Evolutionary conservation across 2,113 vertebrate species (phyloP).

Genomic region (Desmodus rotundus): DNA sequence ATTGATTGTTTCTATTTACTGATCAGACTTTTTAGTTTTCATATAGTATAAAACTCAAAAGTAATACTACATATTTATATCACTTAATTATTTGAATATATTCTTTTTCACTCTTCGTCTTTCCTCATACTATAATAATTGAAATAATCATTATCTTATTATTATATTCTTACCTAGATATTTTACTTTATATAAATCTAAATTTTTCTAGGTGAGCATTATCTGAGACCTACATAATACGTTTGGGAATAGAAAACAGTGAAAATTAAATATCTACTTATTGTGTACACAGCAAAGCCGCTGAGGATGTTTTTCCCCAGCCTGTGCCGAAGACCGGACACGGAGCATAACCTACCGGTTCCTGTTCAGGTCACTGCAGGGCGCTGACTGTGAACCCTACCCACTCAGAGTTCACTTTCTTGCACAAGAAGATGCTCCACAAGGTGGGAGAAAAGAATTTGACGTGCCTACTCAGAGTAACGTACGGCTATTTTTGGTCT

Average conservation of each 20-base stretch:
- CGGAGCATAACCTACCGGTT: background rate
- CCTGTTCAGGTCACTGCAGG: background rate
- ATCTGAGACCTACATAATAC: background rate
- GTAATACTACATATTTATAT: background rate
- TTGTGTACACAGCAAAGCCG: background rate
- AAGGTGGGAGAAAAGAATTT: background rate
- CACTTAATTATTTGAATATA: background rate
- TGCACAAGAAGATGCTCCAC: background rate
- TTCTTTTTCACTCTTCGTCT: background rate
- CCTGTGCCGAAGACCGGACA: background rate
- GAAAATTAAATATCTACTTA: background rate
- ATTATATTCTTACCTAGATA: background rate
- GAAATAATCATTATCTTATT: constrained; percentile 3
- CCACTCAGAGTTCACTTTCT: background rate
- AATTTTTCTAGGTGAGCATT: background rate
- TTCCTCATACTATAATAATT: background rate
- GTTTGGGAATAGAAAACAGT: background rate
- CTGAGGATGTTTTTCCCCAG: background rate
- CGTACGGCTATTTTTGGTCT: background rate
- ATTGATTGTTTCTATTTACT: background rate
- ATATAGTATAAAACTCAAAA: background rate
- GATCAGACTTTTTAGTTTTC: background rate
- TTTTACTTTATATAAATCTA: background rate
- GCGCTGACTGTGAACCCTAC: background rate
- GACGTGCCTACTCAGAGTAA: background rate